Evolutionary conservation across 2,113 vertebrate species (phyloP), one percentile per base, ranked within the genome.

Genomic region (Rhynchopsitta pachyrhyncha): DNA sequence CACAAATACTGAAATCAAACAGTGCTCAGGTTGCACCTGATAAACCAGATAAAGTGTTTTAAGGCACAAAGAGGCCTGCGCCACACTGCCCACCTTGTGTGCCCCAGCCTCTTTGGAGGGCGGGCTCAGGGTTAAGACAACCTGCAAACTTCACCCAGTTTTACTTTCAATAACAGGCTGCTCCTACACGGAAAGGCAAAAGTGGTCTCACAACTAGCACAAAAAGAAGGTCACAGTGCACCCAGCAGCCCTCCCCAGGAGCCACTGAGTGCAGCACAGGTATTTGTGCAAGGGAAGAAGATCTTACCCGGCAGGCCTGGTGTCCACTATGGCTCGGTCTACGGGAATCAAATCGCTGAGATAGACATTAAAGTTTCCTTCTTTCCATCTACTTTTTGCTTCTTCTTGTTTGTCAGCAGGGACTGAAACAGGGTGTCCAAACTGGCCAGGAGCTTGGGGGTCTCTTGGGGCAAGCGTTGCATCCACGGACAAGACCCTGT

Each of bases 331-430:
- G 80, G 98, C 99, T 63, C 99, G 98, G 95, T 99, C 99, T 81
- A 99, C 88, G 0, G 99, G 99, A 90, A 99, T 99, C 97, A 98
- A 55, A 23, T 99, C 99, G 10, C 99, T 99, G 94, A 99, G 98
- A 96, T 98, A 99, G 94, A 99, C 99, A 1, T 99, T 99, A 79
- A 99, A 99, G 82, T 99, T 98, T 23, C 99, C 99, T 97, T 99
- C 99, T 10, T 98, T 98, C 99, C 99, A 99, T 63, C 99, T 98
- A 28, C 95, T 98, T 77, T 97, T 98, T 59, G 98, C 98, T 85
- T 99, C 98, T 25, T 95, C 90, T 60, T 99, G 96, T 75, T 99
- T 98, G 3, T 97, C 98, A 1, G 35, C 96, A 6, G 98, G 98
- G 52, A 99, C 98, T 0, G 94, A 41, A 3, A 98, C 98, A 1